Base-by-base conservation (phyloP, 2,113 vertebrate species). In the Ictalurus furcatus region DNA sequence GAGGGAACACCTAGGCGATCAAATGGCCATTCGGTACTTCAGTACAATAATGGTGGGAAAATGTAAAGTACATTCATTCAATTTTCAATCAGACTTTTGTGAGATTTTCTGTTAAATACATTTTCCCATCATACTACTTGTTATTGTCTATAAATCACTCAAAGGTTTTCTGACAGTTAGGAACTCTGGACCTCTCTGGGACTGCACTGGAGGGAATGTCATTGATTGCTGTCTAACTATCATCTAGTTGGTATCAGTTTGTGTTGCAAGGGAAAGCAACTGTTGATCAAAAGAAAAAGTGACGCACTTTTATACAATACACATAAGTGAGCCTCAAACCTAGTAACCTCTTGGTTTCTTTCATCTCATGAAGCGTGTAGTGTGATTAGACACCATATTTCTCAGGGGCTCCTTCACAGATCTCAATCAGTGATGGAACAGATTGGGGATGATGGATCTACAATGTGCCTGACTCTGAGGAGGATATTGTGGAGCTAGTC, bases 401-500 rank as follows among this genome's bases (percentile, higher is more conserved):
- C 76, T 82, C 88, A 61, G 34, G 12, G 69, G 54, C 13, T 71
- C 61, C 37, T 82, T 28, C 65, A 86, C 11, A 81, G 34, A 71
- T 71, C 61, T 67, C 48, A 54, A 71, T 86, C 74, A 86, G 78
- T 87, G 65, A 71, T 80, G 58, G 25, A 58, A 44, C 37, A 82
- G 88, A 89, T 44, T 69, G 85, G 58, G 59, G 7, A 54, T 34
- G 54, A 81, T 86, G 74, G 71, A 83, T 86, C 34, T 71, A 61
- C 34, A 34, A 52, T 82, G 37, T 56, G 25, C 37, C 65, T 67
- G 76, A 79, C 16, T 69, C 23, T 74, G 54, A 86, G 84, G 63
- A 86, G 34, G 84, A 89, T 69, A 89, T 92, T 92, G 92, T 90
- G 87, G 84, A 48, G 63, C 91, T 91, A 91, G 93, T 93, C 91